Base-by-base conservation (phyloP, 2,888 invertebrate species). In the Erebia ligea region DNA sequence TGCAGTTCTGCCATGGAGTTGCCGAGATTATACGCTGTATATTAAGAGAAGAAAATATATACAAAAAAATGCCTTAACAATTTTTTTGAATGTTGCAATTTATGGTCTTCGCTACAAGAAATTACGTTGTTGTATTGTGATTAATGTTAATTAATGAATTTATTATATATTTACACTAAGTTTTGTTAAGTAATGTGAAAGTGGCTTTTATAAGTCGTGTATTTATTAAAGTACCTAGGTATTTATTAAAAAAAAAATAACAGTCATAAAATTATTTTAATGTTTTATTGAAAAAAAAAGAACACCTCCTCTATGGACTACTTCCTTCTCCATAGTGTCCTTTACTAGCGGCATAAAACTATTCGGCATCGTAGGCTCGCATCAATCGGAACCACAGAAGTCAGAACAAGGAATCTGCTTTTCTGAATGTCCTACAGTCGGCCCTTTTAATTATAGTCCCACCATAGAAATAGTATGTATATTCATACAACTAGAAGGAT, bases 151-250 rank as follows among this genome's bases (percentile, higher is more conserved):
- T 61, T 4, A 59, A 13, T 13, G 45, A 61, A 57, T 13, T 25
- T 25, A 45, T 45, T 21, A 68, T 72, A 68, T 72, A 73, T 74
- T 73, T 68, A 70, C 68, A 73, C 67, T 73, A 74, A 73, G 76
- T 72, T 76, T 74, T 73, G 70, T 74, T 75, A 70, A 67, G 70
- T 70, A 59, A 69, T 72, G 61, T 52, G 1, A 65, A 61, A 64
- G 54, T 48, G 34, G 66, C 42, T 56, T 66, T 64, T 56, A 59
- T 54, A 17, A 42, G 66, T 66, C 59, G 25, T 69, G 63, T 66
- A 61, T 70, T 67, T 70, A 67, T 67, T 69, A 69, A 59, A 64
- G 13, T 63, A 63, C 10, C 54, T 69, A 25, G n/a, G n/a, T n/a
- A n/a, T n/a, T n/a, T 52, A 3, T 45, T 69, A 58, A 10, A 54